Conservation (phyloP, 2,113 vertebrate genomes). For the Gobius niger region DNA sequence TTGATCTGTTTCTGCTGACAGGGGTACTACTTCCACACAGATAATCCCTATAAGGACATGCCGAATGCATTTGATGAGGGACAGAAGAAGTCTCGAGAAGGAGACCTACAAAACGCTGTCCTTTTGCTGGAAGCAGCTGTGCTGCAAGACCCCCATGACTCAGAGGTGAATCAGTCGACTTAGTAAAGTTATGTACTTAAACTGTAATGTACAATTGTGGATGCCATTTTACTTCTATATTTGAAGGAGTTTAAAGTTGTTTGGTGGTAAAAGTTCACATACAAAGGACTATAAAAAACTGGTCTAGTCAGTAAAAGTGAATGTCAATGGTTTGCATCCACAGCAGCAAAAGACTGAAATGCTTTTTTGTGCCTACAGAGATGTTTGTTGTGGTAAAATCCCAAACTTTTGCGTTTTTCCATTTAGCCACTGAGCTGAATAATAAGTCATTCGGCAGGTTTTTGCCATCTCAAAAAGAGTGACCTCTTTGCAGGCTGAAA, state of each 20-base stretch:
- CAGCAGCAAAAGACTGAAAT: constrained; percentile 22
- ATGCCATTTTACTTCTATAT: neutral
- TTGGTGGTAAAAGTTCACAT: neutral
- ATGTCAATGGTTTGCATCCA: constrained; percentile 22
- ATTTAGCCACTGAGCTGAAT: constrained; percentile 54
- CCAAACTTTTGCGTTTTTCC: constrained; percentile 42
- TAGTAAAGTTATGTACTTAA: neutral
- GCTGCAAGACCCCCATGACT: constrained; percentile 93
- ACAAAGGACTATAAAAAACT: neutral
- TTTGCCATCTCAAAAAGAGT: constrained; percentile 42
- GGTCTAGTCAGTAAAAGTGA: constrained; percentile 7
- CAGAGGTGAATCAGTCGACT: constrained; percentile 81
- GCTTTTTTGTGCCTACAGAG: constrained; percentile 25
- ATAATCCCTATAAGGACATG: constrained; percentile 97
- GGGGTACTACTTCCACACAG: constrained; percentile 99
- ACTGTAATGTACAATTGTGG: neutral
- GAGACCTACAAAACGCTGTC: constrained; percentile 92
- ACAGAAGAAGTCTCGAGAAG: constrained; percentile 88
- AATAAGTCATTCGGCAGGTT: constrained; percentile 40
- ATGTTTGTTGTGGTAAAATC: constrained; percentile 54
- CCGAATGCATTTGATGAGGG: constrained; percentile 95
- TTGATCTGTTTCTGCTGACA: constrained; percentile 62
- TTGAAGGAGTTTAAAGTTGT: constrained; percentile 7
- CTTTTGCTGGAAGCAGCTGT: constrained; percentile 93
- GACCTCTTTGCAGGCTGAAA: constrained; percentile 66